phyloP scores from a whole-genome alignment of 2,888 invertebrate species.

The Dryomyza anilis region DNA sequence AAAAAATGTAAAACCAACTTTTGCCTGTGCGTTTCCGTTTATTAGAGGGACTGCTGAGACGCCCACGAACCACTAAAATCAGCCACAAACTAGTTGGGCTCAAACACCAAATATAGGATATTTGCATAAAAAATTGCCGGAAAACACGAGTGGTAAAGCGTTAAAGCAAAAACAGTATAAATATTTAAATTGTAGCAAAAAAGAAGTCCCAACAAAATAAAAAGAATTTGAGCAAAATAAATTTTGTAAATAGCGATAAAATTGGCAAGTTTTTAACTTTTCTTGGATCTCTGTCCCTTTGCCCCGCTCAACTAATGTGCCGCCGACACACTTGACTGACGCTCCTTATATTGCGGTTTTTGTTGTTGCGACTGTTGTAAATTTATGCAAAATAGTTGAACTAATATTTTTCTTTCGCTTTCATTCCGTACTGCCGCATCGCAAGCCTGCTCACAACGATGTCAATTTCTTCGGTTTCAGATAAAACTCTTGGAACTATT shows the following conservation, averaged over 20 bases:
- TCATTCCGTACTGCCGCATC: not conserved
- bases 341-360: conserved; percentile 11
- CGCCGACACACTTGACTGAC: not conserved
- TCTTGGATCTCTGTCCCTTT: not conserved
- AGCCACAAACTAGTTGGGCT: not conserved
- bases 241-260: conserved; percentile 15
- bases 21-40: not conserved
- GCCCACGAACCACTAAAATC: not conserved
- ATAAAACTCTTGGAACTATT: conserved; percentile 13
- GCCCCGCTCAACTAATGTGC: not conserved
- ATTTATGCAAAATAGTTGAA: conserved; percentile 48
- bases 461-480: not conserved
- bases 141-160: conserved; percentile 4
- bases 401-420: conserved; percentile 17
- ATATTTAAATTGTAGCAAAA: not conserved
- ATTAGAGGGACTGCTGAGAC: not conserved
- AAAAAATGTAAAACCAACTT: no score
- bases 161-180: not conserved
- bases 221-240: conserved; percentile 2
- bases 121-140: conserved; percentile 16
- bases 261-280: conserved; percentile 21
- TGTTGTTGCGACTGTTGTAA: conserved; percentile 35
- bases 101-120: not conserved
- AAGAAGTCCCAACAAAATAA: not conserved
- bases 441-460: no score